These are phyloP conservation scores for Astreopora myriophthalma DNA, from an alignment of 64 coral and sea anemone genomes.

Conservation along the genomic window DNA sequence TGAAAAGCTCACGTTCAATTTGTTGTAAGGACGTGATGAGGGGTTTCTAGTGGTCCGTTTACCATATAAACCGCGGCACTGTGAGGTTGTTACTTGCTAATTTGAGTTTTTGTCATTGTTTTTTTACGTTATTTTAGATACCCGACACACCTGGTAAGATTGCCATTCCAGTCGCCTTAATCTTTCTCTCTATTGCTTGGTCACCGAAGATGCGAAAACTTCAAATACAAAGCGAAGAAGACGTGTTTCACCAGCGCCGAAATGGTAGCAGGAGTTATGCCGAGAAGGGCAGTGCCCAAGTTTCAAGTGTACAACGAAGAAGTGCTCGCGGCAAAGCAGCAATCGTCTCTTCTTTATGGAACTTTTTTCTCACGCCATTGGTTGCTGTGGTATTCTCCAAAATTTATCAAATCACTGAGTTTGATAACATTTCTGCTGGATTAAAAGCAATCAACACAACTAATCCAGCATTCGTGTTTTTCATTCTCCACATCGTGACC, in stretches of 20 bases:
- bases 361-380: slow-evolving; percentile 26
- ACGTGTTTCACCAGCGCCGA: not conserved
- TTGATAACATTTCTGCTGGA: not conserved
- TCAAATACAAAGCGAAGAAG: slow-evolving; percentile 3
- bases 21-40: too few relatives aligned
- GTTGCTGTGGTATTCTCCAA: slow-evolving; percentile 1
- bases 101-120: not conserved
- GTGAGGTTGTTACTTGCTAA: too few relatives aligned
- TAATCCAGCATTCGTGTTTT: slow-evolving; percentile 10
- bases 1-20: too few relatives aligned
- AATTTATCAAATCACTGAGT: not conserved
- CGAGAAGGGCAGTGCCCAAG: too few relatives aligned
- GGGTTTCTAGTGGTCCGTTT: too few relatives aligned
- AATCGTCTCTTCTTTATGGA: not conserved
- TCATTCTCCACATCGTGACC: slow-evolving; percentile 26
- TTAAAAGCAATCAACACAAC: not conserved
- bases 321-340: too few relatives aligned
- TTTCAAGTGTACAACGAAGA: too few relatives aligned
- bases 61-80: too few relatives aligned
- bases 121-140: not conserved
- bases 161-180: slow-evolving; percentile 3
- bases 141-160: not conserved
- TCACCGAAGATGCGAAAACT: slow-evolving; percentile 52
- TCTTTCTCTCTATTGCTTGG: slow-evolving; percentile 54
- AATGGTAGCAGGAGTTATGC: not conserved